A percentile compares a stretch with the other conserved stretches of the same genome.
Conservation (phyloP, 2,888 invertebrate species). For the Pseudolycoriella hygida region DNA sequence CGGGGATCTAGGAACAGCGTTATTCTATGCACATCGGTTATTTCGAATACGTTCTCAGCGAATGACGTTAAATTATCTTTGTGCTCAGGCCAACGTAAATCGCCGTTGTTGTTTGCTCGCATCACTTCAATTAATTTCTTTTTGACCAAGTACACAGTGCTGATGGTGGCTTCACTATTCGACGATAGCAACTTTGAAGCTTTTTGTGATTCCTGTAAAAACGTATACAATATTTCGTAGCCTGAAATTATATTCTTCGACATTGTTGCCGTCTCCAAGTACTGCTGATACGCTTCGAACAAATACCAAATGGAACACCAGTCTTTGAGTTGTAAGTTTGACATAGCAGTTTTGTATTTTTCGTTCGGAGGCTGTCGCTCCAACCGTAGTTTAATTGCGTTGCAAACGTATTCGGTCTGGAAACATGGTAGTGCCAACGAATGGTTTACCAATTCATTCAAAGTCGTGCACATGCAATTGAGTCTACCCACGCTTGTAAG, state of each 20-base stretch:
- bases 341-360: no score
- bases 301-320: conserved; percentile 3
- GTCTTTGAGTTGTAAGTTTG: background rate
- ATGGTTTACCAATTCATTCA: background rate
- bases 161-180: conserved; percentile 2
- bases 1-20: conserved; percentile 5
- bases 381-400: background rate
- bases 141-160: conserved; percentile 2
- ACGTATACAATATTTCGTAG: background rate
- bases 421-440: background rate
- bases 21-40: conserved; percentile 4
- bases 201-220: background rate
- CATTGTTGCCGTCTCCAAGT: background rate
- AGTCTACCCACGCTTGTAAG: conserved; percentile 1
- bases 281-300: background rate
- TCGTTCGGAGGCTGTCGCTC: no score
- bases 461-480: background rate
- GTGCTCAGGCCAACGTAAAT: no score
- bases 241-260: background rate
- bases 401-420: background rate
- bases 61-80: no score
- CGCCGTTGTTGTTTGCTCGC: background rate
- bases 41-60: background rate
- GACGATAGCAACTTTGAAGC: conserved; percentile 1
- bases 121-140: conserved; percentile 4